Conservation (phyloP, 2,888 invertebrate genomes). For the Tanypteryx hageni region DNA sequence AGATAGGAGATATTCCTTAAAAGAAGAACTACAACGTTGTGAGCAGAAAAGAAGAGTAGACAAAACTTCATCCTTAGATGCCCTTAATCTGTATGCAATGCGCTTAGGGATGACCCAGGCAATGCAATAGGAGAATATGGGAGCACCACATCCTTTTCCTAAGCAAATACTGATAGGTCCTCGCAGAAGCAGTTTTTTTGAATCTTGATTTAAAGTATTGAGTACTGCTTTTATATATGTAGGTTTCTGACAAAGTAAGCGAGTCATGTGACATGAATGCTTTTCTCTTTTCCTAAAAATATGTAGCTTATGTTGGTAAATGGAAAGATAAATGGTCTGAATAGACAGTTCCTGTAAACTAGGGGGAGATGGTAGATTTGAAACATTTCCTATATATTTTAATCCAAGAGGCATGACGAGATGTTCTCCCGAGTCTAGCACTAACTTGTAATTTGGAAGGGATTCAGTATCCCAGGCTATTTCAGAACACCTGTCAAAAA, state of each 20-base stretch:
- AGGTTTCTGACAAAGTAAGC: background rate
- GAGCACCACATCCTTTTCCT: background rate
- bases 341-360: conserved; percentile 23
- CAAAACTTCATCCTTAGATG: conserved; percentile 16
- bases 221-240: conserved; percentile 3
- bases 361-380: background rate
- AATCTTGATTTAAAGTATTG: background rate
- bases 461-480: background rate
- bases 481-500: conserved; percentile 38
- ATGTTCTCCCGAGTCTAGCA: background rate
- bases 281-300: conserved; percentile 36
- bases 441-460: conserved; percentile 34
- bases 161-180: conserved; percentile 43
- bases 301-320: conserved; percentile 22
- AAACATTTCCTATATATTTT: conserved; percentile 1
- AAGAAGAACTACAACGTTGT: conserved; percentile 36
- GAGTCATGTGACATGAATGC: conserved; percentile 41
- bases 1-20: conserved; percentile 22
- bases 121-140: conserved; percentile 48
- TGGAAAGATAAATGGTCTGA: conserved; percentile 7
- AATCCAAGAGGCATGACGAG: conserved; percentile 45
- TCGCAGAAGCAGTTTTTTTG: conserved; percentile 38
- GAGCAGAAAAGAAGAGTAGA: conserved; percentile 46
- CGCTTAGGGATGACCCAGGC: conserved; percentile 31
- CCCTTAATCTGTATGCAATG: conserved; percentile 28